Evolutionary conservation across 2,888 invertebrate genomes (phyloP), one percentile per base, ranked within the genome.

Genomic region (Suillia variegata): DNA sequence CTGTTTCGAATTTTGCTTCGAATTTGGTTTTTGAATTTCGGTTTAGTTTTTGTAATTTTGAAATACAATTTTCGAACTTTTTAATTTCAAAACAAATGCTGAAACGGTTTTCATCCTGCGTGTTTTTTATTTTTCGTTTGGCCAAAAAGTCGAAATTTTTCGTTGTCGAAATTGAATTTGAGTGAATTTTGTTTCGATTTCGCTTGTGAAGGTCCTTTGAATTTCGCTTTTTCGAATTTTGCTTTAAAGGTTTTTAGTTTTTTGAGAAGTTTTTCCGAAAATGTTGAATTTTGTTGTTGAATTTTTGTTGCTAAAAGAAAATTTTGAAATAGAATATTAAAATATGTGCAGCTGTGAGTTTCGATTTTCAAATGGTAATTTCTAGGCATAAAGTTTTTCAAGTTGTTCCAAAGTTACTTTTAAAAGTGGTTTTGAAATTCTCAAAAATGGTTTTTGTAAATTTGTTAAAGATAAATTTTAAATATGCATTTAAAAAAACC

Each of bases 21-120:
- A 5, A 17, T 47, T 54, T 49, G 26, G 13, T 2, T 18, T 10
- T 50, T 38, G 48, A 48, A 49, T 55, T 49, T 56, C 22, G 50
- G 1, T 18, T 17, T 26, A 13, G 47, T 56, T 34, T 56, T 31
- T 2, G 10, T 24, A 3, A 26, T 26, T 50, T 22, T 22, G 50
- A n/a, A 10, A 24, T 50, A 3, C 0, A 47, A 62, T 64, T 73
- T 73, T 67, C 71, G 68, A 63, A 70, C 65, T 61, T 54, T 70
- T 20, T 58, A 55, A 48, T 54, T 63, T 62, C 54, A 18, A 54
- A 48, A 58, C 63, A 59, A 61, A 56, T 71, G 26, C 49, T 17
- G 70, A 72, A 70, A 72, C 73, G 62, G 63, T 71, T 68, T 70
- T 70, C 73, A 70, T 42, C 38, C 56, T 49, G 63, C 65, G 12